A percentile compares a stretch with the other conserved stretches of the same genome.
Evolutionary conservation across 2,797 vertebrate genomes (phyloP).

Genomic region (Trachurus trachurus): DNA sequence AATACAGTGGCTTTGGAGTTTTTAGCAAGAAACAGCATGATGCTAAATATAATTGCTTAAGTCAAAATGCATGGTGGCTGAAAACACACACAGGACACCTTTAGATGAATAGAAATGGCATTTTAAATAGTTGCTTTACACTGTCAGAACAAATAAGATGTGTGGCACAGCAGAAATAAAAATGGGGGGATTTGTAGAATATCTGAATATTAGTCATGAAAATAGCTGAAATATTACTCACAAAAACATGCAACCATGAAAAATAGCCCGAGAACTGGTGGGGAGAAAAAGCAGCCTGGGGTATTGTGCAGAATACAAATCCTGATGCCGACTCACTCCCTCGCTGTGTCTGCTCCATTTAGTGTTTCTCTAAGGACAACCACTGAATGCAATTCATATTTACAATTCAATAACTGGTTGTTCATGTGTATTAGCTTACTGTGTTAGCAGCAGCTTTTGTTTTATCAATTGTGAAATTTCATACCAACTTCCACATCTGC

Average conservation of each 20-base stretch:
- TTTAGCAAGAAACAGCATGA: neutral
- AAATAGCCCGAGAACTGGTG: slow-evolving; percentile 1
- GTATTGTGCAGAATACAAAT: slow-evolving; percentile 38
- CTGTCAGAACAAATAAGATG: neutral
- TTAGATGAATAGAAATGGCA: neutral
- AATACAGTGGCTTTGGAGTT: neutral
- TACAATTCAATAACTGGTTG: slow-evolving; percentile 18
- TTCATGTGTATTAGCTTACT: too few species aligned
- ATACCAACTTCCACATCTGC: too few species aligned
- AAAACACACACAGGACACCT: neutral
- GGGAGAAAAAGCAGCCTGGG: slow-evolving; percentile 11
- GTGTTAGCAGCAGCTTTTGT: too few species aligned
- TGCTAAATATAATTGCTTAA: neutral
- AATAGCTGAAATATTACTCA: slow-evolving; percentile 9
- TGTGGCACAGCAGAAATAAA: neutral
- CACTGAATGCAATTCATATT: slow-evolving; percentile 22
- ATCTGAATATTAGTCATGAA: slow-evolving; percentile 5
- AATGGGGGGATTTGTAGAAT: neutral
- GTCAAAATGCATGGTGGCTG: too few species aligned
- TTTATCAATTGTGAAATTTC: too few species aligned
- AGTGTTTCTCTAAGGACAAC: neutral
- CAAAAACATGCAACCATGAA: slow-evolving; percentile 17
- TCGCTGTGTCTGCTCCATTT: slow-evolving; percentile 21
- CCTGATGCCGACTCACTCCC: slow-evolving; percentile 15
- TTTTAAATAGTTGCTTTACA: neutral